Evolutionary conservation across 2,888 invertebrate species (phyloP).

Genomic region (Sphaerolaimus hirsutus): DNA sequence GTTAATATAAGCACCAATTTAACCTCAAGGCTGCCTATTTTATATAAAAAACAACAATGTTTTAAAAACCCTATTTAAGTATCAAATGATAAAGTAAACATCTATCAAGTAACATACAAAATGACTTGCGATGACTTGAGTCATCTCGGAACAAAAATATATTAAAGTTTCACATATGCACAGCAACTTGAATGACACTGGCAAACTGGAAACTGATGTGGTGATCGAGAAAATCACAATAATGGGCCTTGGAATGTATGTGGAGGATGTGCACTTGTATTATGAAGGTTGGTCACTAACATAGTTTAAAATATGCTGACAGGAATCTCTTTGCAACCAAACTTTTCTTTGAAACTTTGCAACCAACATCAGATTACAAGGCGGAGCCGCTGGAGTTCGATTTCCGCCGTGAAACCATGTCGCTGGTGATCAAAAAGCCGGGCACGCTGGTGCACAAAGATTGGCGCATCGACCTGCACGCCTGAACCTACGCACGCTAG

Average conservation of each 20-base stretch:
- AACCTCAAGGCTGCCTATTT: no score
- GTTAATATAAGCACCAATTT: no score
- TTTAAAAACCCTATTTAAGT: no score
- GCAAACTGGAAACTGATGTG: constrained; percentile 24
- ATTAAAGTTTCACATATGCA: no score
- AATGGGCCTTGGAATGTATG: constrained; percentile 26
- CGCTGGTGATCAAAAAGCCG: constrained; percentile 27
- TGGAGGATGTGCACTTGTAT: constrained; percentile 24
- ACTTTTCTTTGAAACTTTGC: background rate
- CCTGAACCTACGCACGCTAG: background rate
- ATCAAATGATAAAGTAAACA: no score
- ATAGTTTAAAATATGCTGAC: background rate
- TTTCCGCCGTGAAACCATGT: constrained; percentile 12
- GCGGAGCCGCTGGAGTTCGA: constrained; percentile 14
- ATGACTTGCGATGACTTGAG: no score
- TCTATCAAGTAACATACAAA: no score
- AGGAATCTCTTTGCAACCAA: background rate
- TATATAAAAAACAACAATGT: no score
- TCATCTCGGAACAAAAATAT: no score
- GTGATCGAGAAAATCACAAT: constrained; percentile 31
- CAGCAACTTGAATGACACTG: constrained; percentile 17
- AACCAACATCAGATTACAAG: constrained; percentile 10
- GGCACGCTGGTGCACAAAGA: constrained; percentile 26
- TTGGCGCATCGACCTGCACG: constrained; percentile 19
- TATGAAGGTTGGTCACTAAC: constrained; percentile 12